Evolutionary conservation across 2,797 vertebrate genomes (phyloP).

Genomic region (Labeo calbasu): DNA sequence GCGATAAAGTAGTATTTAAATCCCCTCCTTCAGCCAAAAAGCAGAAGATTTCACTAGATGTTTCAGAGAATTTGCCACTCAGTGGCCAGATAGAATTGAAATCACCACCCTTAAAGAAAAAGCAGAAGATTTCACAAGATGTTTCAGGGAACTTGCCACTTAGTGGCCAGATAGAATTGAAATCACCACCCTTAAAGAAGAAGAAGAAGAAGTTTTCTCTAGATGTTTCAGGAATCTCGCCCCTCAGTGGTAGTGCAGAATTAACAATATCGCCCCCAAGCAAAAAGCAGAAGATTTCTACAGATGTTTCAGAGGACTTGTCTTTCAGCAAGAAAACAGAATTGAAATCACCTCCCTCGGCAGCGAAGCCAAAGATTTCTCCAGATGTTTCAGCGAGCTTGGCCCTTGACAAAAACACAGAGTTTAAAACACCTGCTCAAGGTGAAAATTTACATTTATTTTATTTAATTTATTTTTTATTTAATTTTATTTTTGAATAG

Average conservation of each 20-base stretch:
- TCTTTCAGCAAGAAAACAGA: not conserved
- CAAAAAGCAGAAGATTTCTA: conserved; percentile 16
- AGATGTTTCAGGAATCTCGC: not conserved
- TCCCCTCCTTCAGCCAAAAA: conserved; percentile 1
- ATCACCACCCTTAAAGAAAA: conserved; percentile 69
- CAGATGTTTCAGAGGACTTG: not conserved
- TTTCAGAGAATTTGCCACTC: conserved; percentile 12
- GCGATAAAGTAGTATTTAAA: not conserved
- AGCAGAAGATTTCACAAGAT: conserved; percentile 47
- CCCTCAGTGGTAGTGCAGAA: not conserved
- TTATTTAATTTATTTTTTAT: not conserved
- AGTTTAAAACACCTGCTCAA: not conserved
- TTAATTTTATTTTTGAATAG: not conserved
- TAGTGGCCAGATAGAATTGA: not conserved
- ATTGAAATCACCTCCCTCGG: conserved; percentile 60
- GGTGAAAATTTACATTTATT: not conserved
- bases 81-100: conserved; percentile 1
- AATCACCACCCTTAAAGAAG: conserved; percentile 67
- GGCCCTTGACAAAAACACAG: not conserved
- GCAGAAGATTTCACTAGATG: not conserved
- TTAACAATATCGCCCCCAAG: not conserved
- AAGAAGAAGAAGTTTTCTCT: conserved; percentile 55
- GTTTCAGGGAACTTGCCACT: conserved; percentile 9
- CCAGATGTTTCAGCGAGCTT: not conserved
- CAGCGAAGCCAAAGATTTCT: conserved; percentile 63